A percentile compares a stretch with the other conserved stretches of the same genome.
Conservation (phyloP, 2,888 invertebrate genomes). For the Drosophila diplacantha region DNA sequence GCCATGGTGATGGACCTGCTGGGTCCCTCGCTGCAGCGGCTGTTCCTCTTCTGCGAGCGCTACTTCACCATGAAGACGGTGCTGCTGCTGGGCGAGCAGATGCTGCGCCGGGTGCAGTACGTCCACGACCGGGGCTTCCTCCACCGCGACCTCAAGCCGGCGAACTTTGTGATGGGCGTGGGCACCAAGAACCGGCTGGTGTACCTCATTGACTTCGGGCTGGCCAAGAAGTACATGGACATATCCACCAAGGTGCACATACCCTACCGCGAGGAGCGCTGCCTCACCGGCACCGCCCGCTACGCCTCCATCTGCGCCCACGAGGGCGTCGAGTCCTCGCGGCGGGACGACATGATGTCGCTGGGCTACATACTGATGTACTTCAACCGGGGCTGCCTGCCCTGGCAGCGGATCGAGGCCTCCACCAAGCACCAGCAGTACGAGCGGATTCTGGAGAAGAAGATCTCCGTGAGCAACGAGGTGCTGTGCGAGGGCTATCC, state of each 20-base stretch:
- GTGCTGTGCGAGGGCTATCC: conserved; percentile 84
- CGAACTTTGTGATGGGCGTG: conserved; percentile 98
- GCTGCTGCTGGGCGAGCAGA: conserved; percentile 96
- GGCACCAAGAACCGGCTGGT: conserved; percentile 96
- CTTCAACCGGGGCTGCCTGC: conserved; percentile 96
- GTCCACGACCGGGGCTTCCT: conserved; percentile 98
- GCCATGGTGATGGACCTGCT: conserved; percentile 99
- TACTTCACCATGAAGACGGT: conserved; percentile 99
- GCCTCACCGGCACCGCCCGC: conserved; percentile 84
- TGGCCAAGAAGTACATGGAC: conserved; percentile 98
- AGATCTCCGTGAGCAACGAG: conserved; percentile 95
- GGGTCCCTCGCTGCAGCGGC: conserved; percentile 95
- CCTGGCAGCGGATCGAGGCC: conserved; percentile 99
- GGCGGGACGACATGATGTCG: conserved; percentile 97
- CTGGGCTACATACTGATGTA: conserved; percentile 99
- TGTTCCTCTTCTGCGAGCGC: conserved; percentile 98
- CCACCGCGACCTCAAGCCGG: conserved; percentile 96
- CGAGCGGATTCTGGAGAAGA: conserved; percentile 98
- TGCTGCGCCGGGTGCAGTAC: conserved; percentile 95
- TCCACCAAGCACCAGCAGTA: conserved; percentile 99
- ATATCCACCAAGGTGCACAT: conserved; percentile 95
- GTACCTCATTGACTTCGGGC: conserved; percentile 98
- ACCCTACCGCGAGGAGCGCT: conserved; percentile 98
- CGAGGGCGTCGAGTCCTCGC: conserved; percentile 96
- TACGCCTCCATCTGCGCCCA: conserved; percentile 99